Base-by-base conservation (phyloP, 2,113 vertebrate genomes). In the Oostethus manadensis region DNA sequence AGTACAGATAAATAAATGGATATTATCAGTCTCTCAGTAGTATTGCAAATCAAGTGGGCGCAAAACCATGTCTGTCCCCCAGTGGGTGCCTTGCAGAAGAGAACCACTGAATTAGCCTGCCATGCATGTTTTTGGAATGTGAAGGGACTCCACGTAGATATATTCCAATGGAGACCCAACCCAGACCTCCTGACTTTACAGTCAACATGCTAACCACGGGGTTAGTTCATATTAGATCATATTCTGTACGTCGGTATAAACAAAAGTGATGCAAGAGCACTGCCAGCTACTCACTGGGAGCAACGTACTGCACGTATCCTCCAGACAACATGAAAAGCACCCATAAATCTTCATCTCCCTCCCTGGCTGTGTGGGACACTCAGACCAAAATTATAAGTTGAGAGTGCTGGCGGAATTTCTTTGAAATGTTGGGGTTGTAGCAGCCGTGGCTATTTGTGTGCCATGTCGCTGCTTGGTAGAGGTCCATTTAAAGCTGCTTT, bases 341-440 rank as follows among this genome's bases (percentile, higher is more conserved):
- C 77, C 61, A 81, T 85, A 85, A 85, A 85, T 87, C 77, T 80
- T 46, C 8, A 60, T 68, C 66, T 81, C 68, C 64, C 69, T 76
- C 65, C 69, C 48, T 22, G 68, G 70, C 74, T 84, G 79, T 72
- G 80, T 77, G 79, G 80, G 60, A 82, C 73, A 66, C 73, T 75
- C 74, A 47, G 71, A 80, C 77, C 78, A 81, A 84, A 84, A 84
- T 84, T 84, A 84, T 69, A 86, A 79, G 80, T 76, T 80, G 44
- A 44, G 29, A 50, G 71, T 6, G 65, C 62, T 64, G 75, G 45
- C 16, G 79, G 82, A 84, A 80, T 84, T 84, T 80, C 80, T 86
- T 84, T 85, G 81, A 85, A 84, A 83, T 48, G 54, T 78, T n/a
- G 26, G 60, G 53, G 60, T 66, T 75, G 72, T 42, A 66, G 76